These are phyloP conservation scores for Falco berigora DNA, from an alignment of 2,797 vertebrate species.

Conservation along the genomic window DNA sequence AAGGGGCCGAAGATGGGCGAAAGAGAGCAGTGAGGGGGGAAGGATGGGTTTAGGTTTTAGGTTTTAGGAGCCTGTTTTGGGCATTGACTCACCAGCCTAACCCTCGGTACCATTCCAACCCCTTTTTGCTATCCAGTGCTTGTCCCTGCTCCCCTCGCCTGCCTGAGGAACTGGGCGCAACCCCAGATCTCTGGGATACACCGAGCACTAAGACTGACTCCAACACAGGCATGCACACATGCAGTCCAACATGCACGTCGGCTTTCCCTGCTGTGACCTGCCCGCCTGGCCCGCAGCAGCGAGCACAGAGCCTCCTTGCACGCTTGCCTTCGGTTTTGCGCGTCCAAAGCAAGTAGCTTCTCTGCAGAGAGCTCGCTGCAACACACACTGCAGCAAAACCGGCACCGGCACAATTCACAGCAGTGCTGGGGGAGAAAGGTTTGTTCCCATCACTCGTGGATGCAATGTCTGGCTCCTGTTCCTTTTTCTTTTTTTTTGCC, in stretches of 20 bases:
- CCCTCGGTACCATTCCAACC: background rate
- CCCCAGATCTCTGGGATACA: background rate
- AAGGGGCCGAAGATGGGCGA: fast-evolving
- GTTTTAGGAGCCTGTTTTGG: background rate
- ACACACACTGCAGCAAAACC: background rate
- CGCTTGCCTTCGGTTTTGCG: fast-evolving
- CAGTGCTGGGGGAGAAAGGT: background rate
- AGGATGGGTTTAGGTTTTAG: background rate
- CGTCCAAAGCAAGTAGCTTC: background rate
- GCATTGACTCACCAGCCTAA: background rate
- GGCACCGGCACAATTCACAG: fast-evolving
- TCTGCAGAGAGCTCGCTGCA: background rate
- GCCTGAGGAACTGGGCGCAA: background rate
- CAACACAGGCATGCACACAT: fast-evolving
- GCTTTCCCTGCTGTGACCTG: background rate
- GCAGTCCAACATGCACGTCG: fast-evolving
- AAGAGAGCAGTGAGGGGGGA: background rate
- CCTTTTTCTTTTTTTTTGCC: background rate
- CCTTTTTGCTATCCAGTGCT: background rate
- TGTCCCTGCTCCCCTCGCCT: background rate
- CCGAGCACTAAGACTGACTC: background rate
- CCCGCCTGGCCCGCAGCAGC: background rate
- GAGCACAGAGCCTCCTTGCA: background rate
- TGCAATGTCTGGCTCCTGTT: background rate
- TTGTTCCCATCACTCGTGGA: fast-evolving